phyloP scores from a whole-genome alignment of 2,888 invertebrate species.

The Brachyptera risi region DNA sequence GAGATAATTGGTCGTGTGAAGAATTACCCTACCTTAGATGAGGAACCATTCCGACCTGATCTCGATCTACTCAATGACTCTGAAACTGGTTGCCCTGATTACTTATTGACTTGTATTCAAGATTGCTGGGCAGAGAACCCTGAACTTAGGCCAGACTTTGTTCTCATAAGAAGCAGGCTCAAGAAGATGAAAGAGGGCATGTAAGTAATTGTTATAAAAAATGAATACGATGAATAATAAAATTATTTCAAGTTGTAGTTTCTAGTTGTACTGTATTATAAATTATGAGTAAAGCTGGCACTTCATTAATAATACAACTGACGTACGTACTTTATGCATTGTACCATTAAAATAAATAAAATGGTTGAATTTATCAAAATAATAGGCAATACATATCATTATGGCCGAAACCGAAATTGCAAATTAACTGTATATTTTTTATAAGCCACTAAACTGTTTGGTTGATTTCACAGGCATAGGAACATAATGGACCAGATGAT shows the following conservation, averaged over 20 bases:
- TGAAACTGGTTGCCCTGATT: constrained; percentile 72
- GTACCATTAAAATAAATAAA: no score
- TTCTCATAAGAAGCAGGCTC: constrained; percentile 68
- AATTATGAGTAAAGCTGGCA: no score
- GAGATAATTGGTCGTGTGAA: constrained; percentile 85
- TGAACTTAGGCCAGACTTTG: constrained; percentile 79
- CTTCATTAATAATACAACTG: no score
- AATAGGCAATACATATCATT: no score
- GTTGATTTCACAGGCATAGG: constrained; percentile 56
- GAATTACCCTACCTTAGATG: constrained; percentile 60
- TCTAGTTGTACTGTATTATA: no score
- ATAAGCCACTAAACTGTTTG: no score
- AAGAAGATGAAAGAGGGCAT: constrained; percentile 88
- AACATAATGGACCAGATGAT: constrained; percentile 98
- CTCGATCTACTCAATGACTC: constrained; percentile 65
- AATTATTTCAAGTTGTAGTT: background rate
- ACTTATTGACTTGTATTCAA: constrained; percentile 73
- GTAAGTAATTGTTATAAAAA: constrained; percentile 50
- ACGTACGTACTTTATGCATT: no score
- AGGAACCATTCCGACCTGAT: constrained; percentile 76
- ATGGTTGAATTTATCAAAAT: no score
- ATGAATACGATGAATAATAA: background rate
- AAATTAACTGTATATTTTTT: no score
- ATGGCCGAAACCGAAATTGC: no score
- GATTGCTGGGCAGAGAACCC: constrained; percentile 90